These are phyloP conservation scores for Crossocerus cetratus DNA, from an alignment of 2,888 invertebrate genomes.

Conservation along the genomic window DNA sequence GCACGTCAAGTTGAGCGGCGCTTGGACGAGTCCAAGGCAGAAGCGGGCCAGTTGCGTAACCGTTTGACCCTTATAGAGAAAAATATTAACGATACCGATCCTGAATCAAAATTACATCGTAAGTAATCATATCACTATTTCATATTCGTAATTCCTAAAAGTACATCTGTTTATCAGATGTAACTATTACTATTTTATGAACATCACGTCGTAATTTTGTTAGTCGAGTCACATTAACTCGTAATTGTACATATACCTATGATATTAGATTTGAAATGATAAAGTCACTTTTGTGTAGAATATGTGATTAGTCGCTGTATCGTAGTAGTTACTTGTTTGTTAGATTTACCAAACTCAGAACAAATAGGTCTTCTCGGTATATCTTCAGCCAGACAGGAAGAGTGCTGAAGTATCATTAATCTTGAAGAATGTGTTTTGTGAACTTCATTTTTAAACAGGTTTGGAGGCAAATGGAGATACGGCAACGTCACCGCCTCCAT, in stretches of 20 bases:
- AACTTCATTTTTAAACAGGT: constrained; percentile 74
- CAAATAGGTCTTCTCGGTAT: not conserved
- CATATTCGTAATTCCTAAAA: no score
- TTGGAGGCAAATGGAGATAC: constrained; percentile 78
- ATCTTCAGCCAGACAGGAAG: not conserved
- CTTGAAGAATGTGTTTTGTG: constrained; percentile 34
- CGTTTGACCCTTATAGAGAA: constrained; percentile 80
- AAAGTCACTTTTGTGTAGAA: not conserved
- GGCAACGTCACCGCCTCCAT: constrained; percentile 76
- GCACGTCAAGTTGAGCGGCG: constrained; percentile 89
- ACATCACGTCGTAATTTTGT: not conserved
- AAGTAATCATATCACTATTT: constrained; percentile 64
- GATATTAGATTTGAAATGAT: not conserved
- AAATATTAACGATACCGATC: constrained; percentile 76
- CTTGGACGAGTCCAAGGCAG: constrained; percentile 88
- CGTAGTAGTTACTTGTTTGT: constrained; percentile 4
- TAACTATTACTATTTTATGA: not conserved
- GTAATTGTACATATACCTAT: no score
- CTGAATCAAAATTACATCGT: constrained; percentile 79
- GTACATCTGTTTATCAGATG: no score
- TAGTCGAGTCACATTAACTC: no score
- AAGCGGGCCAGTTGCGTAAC: constrained; percentile 83
- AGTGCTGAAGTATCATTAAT: not conserved
- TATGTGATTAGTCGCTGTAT: not conserved
- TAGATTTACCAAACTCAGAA: constrained; percentile 11